phyloP scores from a whole-genome alignment of 2,797 vertebrate genomes.

The Cryptoprocta ferox region DNA sequence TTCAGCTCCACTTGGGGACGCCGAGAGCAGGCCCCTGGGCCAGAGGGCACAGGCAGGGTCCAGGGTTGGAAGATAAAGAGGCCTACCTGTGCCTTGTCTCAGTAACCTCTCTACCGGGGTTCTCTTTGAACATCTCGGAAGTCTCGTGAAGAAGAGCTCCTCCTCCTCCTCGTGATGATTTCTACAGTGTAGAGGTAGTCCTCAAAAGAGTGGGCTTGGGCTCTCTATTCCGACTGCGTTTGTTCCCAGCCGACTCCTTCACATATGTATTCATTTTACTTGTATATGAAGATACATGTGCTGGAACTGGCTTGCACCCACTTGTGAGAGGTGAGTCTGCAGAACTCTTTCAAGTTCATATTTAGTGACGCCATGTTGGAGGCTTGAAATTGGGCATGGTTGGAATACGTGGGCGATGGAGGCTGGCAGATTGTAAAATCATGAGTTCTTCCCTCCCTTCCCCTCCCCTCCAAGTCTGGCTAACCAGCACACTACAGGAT shows the following conservation, averaged over 20 bases:
- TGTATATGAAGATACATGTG: neutral
- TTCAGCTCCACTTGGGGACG: neutral
- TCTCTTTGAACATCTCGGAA: neutral
- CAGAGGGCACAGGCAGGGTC: accelerated
- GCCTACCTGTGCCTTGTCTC: neutral
- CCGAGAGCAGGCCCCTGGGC: neutral
- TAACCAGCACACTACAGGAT: neutral
- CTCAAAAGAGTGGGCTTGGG: neutral
- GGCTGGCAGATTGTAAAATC: neutral
- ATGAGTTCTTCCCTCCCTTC: neutral
- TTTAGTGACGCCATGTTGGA: neutral
- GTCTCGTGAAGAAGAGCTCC: neutral
- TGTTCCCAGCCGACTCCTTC: neutral
- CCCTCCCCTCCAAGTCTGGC: neutral
- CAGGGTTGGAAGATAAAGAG: neutral
- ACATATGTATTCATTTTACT: neutral
- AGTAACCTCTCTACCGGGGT: neutral
- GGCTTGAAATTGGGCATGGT: neutral
- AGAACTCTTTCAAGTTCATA: neutral
- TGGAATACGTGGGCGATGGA: neutral
- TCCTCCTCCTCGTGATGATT: neutral
- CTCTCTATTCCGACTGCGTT: neutral
- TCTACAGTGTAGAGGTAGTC: neutral
- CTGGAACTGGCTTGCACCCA: neutral
- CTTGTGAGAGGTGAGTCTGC: neutral